A percentile compares a stretch with the other conserved stretches of the same genome.
Conservation (phyloP, 1,140 invertebrate genomes). For the Euura saliciscinereae region DNA sequence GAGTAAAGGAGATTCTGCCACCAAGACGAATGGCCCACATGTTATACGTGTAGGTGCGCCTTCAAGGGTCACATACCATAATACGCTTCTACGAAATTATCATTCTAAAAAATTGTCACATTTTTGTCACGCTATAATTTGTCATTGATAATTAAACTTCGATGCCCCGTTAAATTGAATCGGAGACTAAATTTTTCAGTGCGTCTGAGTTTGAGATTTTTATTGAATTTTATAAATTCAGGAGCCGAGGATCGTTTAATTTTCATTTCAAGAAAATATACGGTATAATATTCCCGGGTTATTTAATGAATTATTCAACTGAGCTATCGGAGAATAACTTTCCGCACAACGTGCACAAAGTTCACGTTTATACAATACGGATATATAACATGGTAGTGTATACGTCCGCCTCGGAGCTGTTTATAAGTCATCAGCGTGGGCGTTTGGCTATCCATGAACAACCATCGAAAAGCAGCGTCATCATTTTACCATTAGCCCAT, state of each 20-base stretch:
- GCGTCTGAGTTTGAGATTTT: not conserved
- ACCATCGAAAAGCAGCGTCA: not conserved
- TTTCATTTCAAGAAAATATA: conserved; percentile 1
- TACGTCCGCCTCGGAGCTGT: not conserved
- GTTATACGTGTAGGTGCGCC: too few species aligned
- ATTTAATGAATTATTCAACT: not conserved
- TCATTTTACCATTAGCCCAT: conserved; percentile 3
- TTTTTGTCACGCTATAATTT: too few species aligned
- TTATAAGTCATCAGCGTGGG: not conserved
- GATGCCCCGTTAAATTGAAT: not conserved
- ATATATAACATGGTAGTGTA: too few species aligned
- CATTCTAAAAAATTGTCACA: too few species aligned
- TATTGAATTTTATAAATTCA: not conserved
- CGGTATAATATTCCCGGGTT: not conserved
- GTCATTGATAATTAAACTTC: not conserved
- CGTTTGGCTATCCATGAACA: not conserved
- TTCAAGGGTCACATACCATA: too few species aligned
- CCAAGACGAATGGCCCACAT: not conserved
- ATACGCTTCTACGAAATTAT: too few species aligned
- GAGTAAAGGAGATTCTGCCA: not conserved
- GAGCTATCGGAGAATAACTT: not conserved
- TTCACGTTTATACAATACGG: too few species aligned
- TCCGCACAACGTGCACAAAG: not conserved
- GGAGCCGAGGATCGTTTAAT: not conserved
- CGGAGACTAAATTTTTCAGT: not conserved